phyloP scores from a whole-genome alignment of 1,140 invertebrate genomes.

The Melanaphis sacchari region DNA sequence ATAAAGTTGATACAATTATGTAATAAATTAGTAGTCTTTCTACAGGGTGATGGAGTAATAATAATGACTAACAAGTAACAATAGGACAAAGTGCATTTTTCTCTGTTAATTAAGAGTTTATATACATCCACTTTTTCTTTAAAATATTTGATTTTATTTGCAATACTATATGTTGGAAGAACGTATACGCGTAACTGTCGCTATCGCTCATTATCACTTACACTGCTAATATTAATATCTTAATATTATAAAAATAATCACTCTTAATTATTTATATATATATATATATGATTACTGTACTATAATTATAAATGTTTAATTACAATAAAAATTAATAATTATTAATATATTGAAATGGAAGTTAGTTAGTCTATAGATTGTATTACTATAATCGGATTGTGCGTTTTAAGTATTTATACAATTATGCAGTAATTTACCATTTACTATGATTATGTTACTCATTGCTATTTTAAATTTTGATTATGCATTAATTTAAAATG shows the following conservation, averaged over 20 bases:
- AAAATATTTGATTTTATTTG: not conserved
- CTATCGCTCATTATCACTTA: not conserved
- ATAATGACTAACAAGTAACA: not conserved
- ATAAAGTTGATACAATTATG: not conserved
- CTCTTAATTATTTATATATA: too few species aligned
- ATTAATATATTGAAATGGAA: too few species aligned
- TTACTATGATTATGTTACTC: too few species aligned
- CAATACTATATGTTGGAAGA: not conserved
- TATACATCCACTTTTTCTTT: not conserved
- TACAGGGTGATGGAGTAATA: not conserved
- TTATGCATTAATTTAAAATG: too few species aligned
- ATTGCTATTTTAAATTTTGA: too few species aligned
- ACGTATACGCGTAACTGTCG: not conserved
- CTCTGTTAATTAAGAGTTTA: not conserved
- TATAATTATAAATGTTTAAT: too few species aligned
- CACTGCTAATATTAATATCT: not conserved
- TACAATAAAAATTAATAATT: too few species aligned
- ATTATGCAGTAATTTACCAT: too few species aligned
- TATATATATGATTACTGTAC: too few species aligned
- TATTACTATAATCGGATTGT: too few species aligned
- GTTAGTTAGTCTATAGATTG: too few species aligned
- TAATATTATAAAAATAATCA: not conserved
- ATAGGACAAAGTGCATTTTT: not conserved
- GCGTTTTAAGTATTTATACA: too few species aligned
- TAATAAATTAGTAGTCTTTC: not conserved